Percentiles rank a stretch among this genome's conserved stretches.
phyloP scores from a whole-genome alignment of 92 coral and sea anemone species.

The Ricordea florida region DNA sequence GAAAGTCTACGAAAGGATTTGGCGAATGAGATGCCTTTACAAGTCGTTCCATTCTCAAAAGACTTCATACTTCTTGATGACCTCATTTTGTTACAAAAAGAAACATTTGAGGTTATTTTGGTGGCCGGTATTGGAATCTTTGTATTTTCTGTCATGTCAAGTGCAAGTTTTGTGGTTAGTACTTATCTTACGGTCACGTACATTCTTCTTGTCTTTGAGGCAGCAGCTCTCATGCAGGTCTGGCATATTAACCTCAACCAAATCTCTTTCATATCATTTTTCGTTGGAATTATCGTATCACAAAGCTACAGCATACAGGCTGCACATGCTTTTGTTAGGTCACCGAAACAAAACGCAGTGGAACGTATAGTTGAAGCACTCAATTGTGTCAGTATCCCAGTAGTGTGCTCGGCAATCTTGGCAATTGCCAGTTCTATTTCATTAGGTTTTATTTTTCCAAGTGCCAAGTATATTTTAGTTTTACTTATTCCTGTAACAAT shows the following conservation, averaged over 20 bases:
- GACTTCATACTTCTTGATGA: constrained; percentile 7
- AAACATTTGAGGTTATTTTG: neutral
- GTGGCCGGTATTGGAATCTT: neutral
- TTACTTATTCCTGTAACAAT: constrained; percentile 49
- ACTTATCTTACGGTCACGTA: neutral
- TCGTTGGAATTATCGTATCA: neutral
- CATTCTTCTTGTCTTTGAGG: neutral
- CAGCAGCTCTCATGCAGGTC: neutral
- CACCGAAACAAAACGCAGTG: neutral
- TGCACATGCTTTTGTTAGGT: neutral
- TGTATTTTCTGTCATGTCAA: neutral
- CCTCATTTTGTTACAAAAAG: neutral
- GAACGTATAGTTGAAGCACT: constrained; percentile 27
- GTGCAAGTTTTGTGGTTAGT: neutral
- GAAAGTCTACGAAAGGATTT: neutral
- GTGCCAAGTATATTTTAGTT: constrained; percentile 35
- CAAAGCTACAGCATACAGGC: neutral
- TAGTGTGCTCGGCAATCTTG: constrained; percentile 14
- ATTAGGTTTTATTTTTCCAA: constrained; percentile 65
- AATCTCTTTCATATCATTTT: neutral
- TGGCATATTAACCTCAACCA: constrained; percentile 11
- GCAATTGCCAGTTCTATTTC: constrained; percentile 52
- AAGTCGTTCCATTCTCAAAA: neutral
- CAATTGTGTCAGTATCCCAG: constrained; percentile 26
- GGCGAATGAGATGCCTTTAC: neutral